These are phyloP conservation scores for Teleopsis dalmanni DNA, from an alignment of 1,140 invertebrate species.

Conservation along the genomic window DNA sequence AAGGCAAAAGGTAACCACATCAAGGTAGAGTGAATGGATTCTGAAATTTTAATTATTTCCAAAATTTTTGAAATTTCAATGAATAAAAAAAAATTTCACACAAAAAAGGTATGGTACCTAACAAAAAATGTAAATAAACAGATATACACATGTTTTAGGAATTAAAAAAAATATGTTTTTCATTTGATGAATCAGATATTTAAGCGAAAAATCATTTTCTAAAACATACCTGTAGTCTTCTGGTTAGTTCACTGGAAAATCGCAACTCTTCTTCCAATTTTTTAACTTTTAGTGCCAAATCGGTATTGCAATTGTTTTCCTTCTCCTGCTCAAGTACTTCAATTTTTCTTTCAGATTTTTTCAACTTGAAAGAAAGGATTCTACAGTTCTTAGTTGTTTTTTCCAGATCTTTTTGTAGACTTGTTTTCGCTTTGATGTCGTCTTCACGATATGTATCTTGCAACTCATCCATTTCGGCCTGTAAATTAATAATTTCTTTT, in stretches of 20 bases:
- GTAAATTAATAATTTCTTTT: slow-evolving; percentile 84
- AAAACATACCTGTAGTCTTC: slow-evolving; percentile 48
- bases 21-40: too few species aligned
- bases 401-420: slow-evolving; percentile 84
- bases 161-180: too few species aligned
- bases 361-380: slow-evolving; percentile 94
- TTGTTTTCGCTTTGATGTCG: slow-evolving; percentile 95
- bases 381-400: slow-evolving; percentile 97
- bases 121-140: too few species aligned
- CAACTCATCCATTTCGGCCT: slow-evolving; percentile 97
- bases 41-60: too few species aligned
- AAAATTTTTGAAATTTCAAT: too few species aligned
- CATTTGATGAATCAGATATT: too few species aligned
- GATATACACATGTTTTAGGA: too few species aligned
- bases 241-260: slow-evolving; percentile 67
- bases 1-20: too few species aligned
- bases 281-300: slow-evolving; percentile 58
- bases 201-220: not conserved
- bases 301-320: slow-evolving; percentile 51
- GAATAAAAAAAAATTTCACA: too few species aligned
- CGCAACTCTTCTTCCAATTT: slow-evolving; percentile 76
- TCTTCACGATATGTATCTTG: slow-evolving; percentile 96
- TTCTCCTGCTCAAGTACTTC: slow-evolving; percentile 87
- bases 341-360: slow-evolving; percentile 86
- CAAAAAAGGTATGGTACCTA: not conserved